Conservation (phyloP, 2,113 vertebrate species). For the Perca fluviatilis region DNA sequence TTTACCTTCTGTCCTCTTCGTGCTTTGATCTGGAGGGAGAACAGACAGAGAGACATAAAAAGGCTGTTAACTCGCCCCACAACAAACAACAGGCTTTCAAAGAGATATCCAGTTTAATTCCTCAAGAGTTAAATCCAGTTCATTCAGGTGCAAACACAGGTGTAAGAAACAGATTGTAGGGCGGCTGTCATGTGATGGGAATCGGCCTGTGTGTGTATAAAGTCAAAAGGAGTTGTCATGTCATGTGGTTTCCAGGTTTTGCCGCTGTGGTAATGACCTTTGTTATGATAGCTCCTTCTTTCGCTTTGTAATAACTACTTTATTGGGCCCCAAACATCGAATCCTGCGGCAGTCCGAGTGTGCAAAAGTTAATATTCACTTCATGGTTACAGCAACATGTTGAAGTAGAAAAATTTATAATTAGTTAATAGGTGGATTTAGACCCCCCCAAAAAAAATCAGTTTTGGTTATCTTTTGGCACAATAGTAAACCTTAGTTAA, state of each 20-base stretch:
- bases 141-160: background rate
- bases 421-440: background rate
- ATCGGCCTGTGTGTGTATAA: constrained; percentile 1
- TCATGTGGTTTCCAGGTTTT: constrained; percentile 60
- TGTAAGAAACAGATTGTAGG: background rate
- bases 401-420: background rate
- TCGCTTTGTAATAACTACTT: constrained; percentile 60
- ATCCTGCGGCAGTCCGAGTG: background rate
- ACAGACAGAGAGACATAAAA: constrained; percentile 38
- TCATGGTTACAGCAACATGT: background rate
- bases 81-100: background rate
- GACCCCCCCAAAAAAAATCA: background rate
- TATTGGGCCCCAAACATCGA: constrained; percentile 39
- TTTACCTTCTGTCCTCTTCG: constrained; percentile 83
- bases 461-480: background rate
- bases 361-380: background rate
- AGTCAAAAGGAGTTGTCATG: constrained; percentile 14
- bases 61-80: background rate
- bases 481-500: background rate
- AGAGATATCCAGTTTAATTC: background rate
- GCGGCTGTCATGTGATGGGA: constrained; percentile 61
- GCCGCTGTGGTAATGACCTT: constrained; percentile 60
- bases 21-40: constrained; percentile 76
- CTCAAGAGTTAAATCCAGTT: constrained; percentile 7
- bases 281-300: constrained; percentile 56